A percentile compares a stretch with the other conserved stretches of the same genome.
phyloP scores from a whole-genome alignment of 1,140 invertebrate species.

The Anadara kagoshimensis region DNA sequence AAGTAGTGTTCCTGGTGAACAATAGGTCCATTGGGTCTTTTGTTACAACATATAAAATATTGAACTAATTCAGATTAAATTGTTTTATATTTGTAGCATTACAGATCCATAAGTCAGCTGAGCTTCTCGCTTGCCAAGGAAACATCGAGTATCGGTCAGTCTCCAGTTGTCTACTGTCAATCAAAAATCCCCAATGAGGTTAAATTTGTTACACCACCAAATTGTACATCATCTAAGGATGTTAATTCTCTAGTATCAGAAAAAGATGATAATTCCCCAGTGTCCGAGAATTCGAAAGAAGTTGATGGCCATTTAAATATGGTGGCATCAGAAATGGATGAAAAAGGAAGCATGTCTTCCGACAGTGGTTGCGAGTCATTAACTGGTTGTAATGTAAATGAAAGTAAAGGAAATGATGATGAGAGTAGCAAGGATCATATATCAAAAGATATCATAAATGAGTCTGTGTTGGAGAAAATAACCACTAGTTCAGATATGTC shows the following conservation, averaged over 20 bases:
- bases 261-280: not conserved
- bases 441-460: not conserved
- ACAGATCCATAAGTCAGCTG: slow-evolving; percentile 29
- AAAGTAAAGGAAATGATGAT: not conserved
- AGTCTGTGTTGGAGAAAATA: slow-evolving; percentile 15
- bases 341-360: slow-evolving; percentile 35
- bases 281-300: not conserved
- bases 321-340: slow-evolving; percentile 15
- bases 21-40: too few species aligned
- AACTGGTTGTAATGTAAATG: slow-evolving; percentile 9
- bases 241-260: not conserved
- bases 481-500: slow-evolving; percentile 41
- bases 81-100: slow-evolving; percentile 28
- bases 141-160: slow-evolving; percentile 27
- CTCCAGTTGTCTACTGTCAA: slow-evolving; percentile 34
- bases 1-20: too few species aligned
- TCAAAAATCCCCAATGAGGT: slow-evolving; percentile 12
- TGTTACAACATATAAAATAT: too few species aligned
- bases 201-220: slow-evolving; percentile 6
- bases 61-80: too few species aligned
- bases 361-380: slow-evolving; percentile 39
- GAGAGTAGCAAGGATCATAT: not conserved
- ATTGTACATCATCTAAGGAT: not conserved
- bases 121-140: slow-evolving; percentile 19
- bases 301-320: not conserved